Conservation (phyloP, 2,888 invertebrate species). For the Stegophylla sp. region DNA sequence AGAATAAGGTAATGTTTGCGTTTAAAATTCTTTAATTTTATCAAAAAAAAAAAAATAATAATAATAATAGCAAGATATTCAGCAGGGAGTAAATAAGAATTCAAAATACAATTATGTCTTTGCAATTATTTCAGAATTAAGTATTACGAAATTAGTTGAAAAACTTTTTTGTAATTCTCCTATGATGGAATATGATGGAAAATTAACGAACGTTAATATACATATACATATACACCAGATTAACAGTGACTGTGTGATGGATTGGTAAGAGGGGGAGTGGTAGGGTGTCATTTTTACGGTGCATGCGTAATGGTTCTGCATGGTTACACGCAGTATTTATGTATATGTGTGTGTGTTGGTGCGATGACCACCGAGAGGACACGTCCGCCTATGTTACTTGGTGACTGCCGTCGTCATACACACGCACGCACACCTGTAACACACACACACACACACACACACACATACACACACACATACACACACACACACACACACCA, state of each 20-base stretch:
- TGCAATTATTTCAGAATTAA: background rate
- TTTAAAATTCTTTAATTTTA: background rate
- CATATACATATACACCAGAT: conserved; percentile 3
- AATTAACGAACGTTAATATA: conserved; percentile 14
- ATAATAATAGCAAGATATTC: no score
- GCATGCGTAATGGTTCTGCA: conserved; percentile 54
- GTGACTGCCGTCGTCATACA: conserved; percentile 23
- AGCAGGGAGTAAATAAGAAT: no score
- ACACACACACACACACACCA: background rate
- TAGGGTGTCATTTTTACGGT: conserved; percentile 57
- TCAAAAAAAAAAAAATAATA: background rate
- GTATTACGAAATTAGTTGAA: background rate
- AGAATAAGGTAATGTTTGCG: background rate
- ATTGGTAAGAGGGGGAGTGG: background rate
- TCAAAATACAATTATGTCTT: no score
- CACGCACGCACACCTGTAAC: background rate
- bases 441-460: background rate
- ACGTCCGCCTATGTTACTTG: conserved; percentile 46
- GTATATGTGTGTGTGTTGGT: conserved; percentile 3
- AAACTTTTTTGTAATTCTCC: background rate
- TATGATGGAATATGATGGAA: no score
- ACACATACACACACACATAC: background rate
- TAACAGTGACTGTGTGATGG: background rate
- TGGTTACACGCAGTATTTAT: conserved; percentile 28
- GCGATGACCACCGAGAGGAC: conserved; percentile 55